phyloP scores from a whole-genome alignment of 2,797 vertebrate species.

The Myotis daubentonii region DNA sequence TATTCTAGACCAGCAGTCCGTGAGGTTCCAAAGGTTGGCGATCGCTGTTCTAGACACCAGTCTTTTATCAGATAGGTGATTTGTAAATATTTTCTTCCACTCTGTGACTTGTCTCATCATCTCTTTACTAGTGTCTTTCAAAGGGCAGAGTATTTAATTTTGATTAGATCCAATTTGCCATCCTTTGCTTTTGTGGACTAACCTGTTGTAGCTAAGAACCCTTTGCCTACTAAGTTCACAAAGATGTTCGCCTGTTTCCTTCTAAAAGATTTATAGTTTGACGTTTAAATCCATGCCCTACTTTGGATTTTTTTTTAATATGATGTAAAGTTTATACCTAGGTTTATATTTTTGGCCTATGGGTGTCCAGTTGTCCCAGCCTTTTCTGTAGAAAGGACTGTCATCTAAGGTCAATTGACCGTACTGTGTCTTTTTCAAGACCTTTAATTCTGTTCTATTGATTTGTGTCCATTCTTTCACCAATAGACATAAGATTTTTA shows the following conservation, averaged over 20 bases:
- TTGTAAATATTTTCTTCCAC: neutral
- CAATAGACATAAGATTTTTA: neutral
- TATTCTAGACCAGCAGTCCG: neutral
- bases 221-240: neutral
- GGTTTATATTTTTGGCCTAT: neutral
- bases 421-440: neutral
- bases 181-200: neutral
- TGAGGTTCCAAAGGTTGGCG: too few species aligned
- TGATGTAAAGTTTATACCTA: neutral
- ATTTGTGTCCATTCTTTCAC: neutral
- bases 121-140: neutral
- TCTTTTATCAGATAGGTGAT: neutral
- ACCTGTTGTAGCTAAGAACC: neutral
- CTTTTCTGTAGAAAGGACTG: rapidly evolving
- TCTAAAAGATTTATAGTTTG: neutral
- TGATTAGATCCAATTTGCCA: neutral
- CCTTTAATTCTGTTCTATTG: neutral
- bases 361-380: neutral
- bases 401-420: neutral
- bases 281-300: neutral
- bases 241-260: neutral
- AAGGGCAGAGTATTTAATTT: neutral
- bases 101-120: neutral
- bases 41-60: too few species aligned
- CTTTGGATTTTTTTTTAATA: neutral